Percentiles rank a stretch among this genome's conserved stretches.
phyloP scores from a whole-genome alignment of 2,113 vertebrate genomes.

The Zosterops pallidus region DNA sequence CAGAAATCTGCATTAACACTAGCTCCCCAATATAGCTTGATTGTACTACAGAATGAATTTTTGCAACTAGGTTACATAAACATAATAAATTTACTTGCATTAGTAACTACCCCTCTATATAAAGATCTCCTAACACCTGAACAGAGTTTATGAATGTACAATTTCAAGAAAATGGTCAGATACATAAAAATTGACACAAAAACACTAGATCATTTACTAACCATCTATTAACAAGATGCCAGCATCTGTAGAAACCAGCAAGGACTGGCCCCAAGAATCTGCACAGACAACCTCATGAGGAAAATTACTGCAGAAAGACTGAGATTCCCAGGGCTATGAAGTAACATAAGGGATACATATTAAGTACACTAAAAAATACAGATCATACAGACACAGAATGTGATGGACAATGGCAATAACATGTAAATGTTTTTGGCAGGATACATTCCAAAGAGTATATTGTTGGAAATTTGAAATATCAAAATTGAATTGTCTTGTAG shows the following conservation, averaged over 20 bases:
- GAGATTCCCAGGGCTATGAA: conserved; percentile 95
- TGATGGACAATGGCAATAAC: neutral
- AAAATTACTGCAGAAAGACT: conserved; percentile 93
- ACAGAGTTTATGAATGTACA: neutral
- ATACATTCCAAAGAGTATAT: neutral
- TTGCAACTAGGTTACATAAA: neutral
- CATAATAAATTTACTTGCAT: neutral
- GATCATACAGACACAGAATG: neutral
- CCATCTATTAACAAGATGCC: conserved; percentile 90
- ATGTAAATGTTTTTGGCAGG: neutral
- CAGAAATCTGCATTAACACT: neutral
- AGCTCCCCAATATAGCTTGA: neutral
- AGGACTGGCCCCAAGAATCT: conserved; percentile 95
- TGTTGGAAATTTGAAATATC: neutral
- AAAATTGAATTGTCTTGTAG: neutral
- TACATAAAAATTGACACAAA: conserved; percentile 54
- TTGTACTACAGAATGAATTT: neutral
- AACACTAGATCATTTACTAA: conserved; percentile 69
- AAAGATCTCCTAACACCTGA: neutral
- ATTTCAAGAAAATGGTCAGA: conserved; percentile 4
- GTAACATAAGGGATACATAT: conserved; percentile 51
- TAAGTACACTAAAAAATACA: conserved; percentile 35
- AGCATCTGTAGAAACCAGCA: conserved; percentile 91
- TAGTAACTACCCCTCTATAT: neutral
- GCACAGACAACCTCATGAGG: conserved; percentile 90